Percentiles rank a stretch among this genome's conserved stretches.
Evolutionary conservation across 2,113 vertebrate species (phyloP).

Genomic region (Loxodonta africana): DNA sequence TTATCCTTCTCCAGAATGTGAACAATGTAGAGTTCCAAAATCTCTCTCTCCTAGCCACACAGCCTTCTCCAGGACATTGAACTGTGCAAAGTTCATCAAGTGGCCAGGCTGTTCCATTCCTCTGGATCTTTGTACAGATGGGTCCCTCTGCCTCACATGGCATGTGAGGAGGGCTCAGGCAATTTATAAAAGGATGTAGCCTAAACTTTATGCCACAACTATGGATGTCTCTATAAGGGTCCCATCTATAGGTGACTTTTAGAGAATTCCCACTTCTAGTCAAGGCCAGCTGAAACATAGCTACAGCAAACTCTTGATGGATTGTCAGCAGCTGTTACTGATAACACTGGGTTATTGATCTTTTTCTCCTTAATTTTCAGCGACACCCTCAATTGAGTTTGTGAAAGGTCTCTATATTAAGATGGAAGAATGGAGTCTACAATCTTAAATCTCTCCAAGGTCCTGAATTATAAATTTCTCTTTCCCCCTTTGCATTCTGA

Average conservation of each 20-base stretch:
- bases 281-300: neutral
- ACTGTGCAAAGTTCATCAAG: neutral
- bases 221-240: neutral
- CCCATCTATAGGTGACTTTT: neutral
- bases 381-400: neutral
- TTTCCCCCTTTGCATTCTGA: constrained; percentile 4
- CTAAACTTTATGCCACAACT: neutral
- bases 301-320: neutral
- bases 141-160: neutral
- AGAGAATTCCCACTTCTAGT: neutral
- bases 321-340: constrained; percentile 35
- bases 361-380: neutral
- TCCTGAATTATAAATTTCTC: neutral
- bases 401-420: fast-evolving
- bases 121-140: neutral
- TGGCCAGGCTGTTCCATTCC: neutral
- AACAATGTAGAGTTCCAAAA: no score
- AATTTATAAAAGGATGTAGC: neutral
- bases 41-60: no score
- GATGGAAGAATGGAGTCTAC: neutral
- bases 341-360: neutral
- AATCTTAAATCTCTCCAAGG: neutral
- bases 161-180: no score
- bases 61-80: neutral
- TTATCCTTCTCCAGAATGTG: no score